Percentiles rank a stretch among this genome's conserved stretches.
Conservation (phyloP, 37 sponge, comb jelly and placozoan genomes). For the Halichondria panicea region DNA sequence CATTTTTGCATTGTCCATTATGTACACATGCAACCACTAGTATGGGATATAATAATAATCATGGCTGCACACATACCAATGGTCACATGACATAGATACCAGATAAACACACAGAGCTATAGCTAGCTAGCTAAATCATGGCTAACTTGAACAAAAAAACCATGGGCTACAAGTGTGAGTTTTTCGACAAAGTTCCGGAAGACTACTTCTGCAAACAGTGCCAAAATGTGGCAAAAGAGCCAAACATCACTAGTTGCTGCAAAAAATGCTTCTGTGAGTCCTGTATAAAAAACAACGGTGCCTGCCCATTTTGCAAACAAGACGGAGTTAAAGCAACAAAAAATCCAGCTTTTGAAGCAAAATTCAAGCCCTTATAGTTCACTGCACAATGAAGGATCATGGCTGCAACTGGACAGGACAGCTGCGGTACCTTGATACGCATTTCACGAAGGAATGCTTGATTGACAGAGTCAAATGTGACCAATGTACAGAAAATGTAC, state of each 20-base stretch:
- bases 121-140: no score
- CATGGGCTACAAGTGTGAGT: constrained; percentile 18
- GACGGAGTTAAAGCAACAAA: not conserved
- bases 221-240: constrained; percentile 1
- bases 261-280: constrained; percentile 18
- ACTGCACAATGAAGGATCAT: constrained; percentile 17
- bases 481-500: constrained; percentile 2
- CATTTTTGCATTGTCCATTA: no score
- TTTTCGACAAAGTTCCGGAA: not conserved
- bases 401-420: constrained; percentile 47
- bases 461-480: constrained; percentile 23
- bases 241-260: constrained; percentile 18
- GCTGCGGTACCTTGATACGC: not conserved
- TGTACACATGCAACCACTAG: no score
- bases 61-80: no score
- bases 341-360: no score
- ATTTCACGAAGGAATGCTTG: constrained; percentile 22
- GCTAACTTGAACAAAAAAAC: not conserved
- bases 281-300: not conserved
- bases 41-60: no score
- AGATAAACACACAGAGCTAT: no score
- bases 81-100: no score
- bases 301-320: not conserved
- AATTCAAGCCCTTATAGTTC: constrained; percentile 2
- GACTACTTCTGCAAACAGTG: constrained; percentile 5